Percentiles rank a stretch among this genome's conserved stretches.
phyloP scores from a whole-genome alignment of 92 coral and sea anemone genomes.

The Palythoa caribaeorum region DNA sequence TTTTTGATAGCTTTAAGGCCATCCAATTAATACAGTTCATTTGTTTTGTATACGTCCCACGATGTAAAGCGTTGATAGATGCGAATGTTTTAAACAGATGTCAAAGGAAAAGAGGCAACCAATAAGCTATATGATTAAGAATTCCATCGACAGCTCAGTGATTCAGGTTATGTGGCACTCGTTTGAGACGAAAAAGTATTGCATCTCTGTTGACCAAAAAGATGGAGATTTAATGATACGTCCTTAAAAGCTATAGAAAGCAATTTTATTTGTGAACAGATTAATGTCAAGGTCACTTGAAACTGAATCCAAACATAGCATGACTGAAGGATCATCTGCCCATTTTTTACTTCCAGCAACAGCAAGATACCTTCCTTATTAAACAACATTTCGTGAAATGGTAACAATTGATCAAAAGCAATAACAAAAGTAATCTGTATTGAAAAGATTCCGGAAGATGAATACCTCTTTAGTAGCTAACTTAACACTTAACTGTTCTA shows the following conservation, averaged over 20 bases:
- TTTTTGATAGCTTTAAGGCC: constrained; percentile 37
- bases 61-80: constrained; percentile 27
- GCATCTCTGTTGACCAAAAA: neutral
- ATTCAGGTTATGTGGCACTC: neutral
- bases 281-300: constrained; percentile 12
- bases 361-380: neutral
- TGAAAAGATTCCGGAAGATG: constrained; percentile 6
- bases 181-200: neutral
- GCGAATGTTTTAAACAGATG: constrained; percentile 37
- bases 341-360: constrained; percentile 11
- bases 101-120: neutral
- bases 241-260: neutral
- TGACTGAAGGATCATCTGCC: neutral
- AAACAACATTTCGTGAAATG: neutral
- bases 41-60: constrained; percentile 7
- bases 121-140: constrained; percentile 3
- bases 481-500: constrained; percentile 12
- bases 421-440: neutral
- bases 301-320: neutral
- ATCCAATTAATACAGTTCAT: constrained; percentile 18
- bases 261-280: constrained; percentile 18
- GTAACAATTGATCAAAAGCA: neutral
- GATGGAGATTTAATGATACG: neutral
- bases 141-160: constrained; percentile 20
- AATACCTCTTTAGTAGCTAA: neutral